These are phyloP conservation scores for Silurus glanis DNA, from an alignment of 2,113 vertebrate genomes.

Conservation along the genomic window DNA sequence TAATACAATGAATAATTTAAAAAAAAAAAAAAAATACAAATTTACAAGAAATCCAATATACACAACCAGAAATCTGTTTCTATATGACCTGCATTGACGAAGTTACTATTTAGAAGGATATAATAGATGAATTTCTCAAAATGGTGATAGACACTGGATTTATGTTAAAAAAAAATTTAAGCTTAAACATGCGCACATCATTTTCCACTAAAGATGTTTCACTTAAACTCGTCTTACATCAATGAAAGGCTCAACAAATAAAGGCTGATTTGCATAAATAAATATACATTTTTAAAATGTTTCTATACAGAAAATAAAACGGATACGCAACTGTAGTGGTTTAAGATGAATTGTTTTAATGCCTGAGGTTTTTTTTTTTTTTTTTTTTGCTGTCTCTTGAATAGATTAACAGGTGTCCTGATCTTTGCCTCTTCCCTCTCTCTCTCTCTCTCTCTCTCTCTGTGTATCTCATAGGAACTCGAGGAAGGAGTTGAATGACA, in stretches of 20 bases:
- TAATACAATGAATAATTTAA: not conserved
- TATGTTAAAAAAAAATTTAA: not conserved
- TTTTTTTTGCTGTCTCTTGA: slow-evolving; percentile 1
- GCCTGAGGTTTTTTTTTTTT: too few relatives aligned
- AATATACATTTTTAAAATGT: not conserved
- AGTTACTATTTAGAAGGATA: not conserved
- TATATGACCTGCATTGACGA: not conserved
- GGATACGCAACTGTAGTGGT: not conserved
- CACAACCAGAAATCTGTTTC: not conserved
- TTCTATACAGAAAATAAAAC: not conserved
- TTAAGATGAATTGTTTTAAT: not conserved
- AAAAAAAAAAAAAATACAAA: not conserved
- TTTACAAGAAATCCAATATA: not conserved
- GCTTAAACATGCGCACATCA: not conserved
- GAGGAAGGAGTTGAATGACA: slow-evolving; percentile 96
- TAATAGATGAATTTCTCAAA: not conserved
- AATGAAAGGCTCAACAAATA: not conserved
- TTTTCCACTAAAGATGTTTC: not conserved
- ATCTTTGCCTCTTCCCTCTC: not conserved
- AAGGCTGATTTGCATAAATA: not conserved
- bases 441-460: slow-evolving; percentile 24
- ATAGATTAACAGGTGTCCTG: slow-evolving; percentile 30
- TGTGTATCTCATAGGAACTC: slow-evolving; percentile 84
- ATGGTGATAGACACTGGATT: not conserved
- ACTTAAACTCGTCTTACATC: not conserved